These are phyloP conservation scores for Listronotus oregonensis DNA, from an alignment of 1,140 invertebrate genomes.

Conservation along the genomic window DNA sequence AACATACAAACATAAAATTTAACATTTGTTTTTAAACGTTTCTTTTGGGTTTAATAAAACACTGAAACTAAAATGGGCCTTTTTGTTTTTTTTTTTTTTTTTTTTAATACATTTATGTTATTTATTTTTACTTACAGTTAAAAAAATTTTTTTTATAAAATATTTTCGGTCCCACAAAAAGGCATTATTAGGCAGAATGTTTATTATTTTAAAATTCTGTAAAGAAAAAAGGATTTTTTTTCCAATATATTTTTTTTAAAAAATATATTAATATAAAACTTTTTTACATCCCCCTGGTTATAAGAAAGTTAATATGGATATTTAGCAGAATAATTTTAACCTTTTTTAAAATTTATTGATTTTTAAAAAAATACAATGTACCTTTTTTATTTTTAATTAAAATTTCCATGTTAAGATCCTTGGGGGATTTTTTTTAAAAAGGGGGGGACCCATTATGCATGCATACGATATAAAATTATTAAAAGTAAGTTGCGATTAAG, in stretches of 20 bases:
- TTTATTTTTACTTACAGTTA: slow-evolving; percentile 34
- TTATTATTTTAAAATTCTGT: slow-evolving; percentile 11
- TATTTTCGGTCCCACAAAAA: slow-evolving; percentile 19
- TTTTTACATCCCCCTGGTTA: slow-evolving; percentile 29
- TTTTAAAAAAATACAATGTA: too few relatives aligned
- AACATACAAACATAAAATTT: too few relatives aligned
- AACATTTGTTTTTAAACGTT: too few relatives aligned
- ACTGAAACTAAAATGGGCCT: too few relatives aligned
- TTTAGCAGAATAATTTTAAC: slow-evolving; percentile 2
- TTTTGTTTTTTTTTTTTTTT: slow-evolving; percentile 3
- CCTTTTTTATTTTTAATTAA: too few relatives aligned
- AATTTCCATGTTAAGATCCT: too few relatives aligned
- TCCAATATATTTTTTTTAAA: background rate
- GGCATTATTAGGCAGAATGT: slow-evolving; percentile 16
- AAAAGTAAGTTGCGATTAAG: too few relatives aligned
- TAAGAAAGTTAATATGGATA: background rate
- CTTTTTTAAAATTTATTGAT: too few relatives aligned
- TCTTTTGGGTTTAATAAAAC: too few relatives aligned
- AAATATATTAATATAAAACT: slow-evolving; percentile 18
- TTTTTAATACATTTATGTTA: slow-evolving; percentile 34
- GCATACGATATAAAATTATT: too few relatives aligned
- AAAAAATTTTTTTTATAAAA: slow-evolving; percentile 34
- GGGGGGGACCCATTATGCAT: too few relatives aligned
- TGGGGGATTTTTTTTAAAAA: too few relatives aligned
- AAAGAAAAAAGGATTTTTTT: slow-evolving; percentile 6